phyloP scores from a whole-genome alignment of 2,888 invertebrate genomes.

The Troilus luridus region DNA sequence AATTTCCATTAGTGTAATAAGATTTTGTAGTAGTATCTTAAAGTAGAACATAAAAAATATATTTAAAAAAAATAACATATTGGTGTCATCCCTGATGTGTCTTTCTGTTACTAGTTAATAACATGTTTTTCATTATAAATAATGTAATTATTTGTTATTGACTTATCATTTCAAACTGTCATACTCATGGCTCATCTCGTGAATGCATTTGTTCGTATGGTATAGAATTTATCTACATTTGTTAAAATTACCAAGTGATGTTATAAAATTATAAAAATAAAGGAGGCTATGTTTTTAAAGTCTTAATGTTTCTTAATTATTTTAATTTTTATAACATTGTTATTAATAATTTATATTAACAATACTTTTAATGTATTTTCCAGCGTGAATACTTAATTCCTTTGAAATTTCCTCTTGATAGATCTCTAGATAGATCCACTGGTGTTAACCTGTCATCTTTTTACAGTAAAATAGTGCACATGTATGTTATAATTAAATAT shows the following conservation, averaged over 20 bases:
- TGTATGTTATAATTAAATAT: neutral
- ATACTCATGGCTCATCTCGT: neutral
- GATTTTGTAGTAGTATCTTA: neutral
- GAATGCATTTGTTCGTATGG: neutral
- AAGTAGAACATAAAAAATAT: neutral
- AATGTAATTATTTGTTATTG: neutral
- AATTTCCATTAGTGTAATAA: neutral
- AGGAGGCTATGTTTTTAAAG: neutral
- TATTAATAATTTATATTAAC: neutral
- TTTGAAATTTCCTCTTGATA: conserved; percentile 21
- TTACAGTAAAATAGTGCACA: neutral
- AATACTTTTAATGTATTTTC: conserved; percentile 6
- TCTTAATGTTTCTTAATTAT: neutral
- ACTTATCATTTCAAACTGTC: neutral
- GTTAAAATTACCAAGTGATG: neutral
- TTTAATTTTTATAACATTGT: neutral
- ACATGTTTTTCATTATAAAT: neutral
- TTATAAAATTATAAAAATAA: neutral
- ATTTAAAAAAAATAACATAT: neutral
- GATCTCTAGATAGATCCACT: neutral
- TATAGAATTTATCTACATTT: neutral
- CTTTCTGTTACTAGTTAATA: neutral
- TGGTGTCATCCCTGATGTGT: neutral
- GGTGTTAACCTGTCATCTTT: neutral
- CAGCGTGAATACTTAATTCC: neutral